Base-by-base conservation (phyloP, 2,113 vertebrate genomes). In the Phrynocephalus versicolor region DNA sequence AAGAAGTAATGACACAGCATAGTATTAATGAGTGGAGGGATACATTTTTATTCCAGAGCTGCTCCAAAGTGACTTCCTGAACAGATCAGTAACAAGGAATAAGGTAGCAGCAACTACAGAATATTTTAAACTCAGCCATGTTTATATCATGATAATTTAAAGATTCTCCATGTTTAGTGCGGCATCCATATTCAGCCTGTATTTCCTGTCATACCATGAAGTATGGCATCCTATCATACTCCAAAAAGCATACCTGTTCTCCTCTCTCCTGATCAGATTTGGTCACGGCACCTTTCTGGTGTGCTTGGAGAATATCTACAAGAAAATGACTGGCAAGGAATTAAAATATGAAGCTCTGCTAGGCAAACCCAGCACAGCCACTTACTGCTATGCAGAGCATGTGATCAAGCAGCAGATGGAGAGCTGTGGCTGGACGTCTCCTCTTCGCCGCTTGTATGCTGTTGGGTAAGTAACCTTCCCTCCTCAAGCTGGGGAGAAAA, bases 241-340 rank as follows among this genome's bases (percentile, higher is more conserved):
- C 73, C 94, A 93, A 8, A 33, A 90, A 88, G 15, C 33, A 9
- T 21, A 75, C 33, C 91, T 60, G 12, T 30, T 8, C 23, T 39
- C 18, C 9, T 1, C 51, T 60, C 14, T 13, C 85, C 79, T 88
- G 58, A 84, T 77, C 91, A 99, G 99, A 95, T 98, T 99, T 90
- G 99, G 99, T 87, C 99, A 99, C 0, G 99, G 98, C 64, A 98
- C 97, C 90, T 99, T 99, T 88, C 96, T 99, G 39, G 96, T 99
- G 39, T 98, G 98, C 91, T 89, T 99, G 92, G 98, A 99, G 93
- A 97, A 88, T 88, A 94, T 99, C 88, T 99, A 98, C 93, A 97
- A 94, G 94, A 99, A 99, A 90, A 92, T 99, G 67, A 99, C 98
- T 0, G 99, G 98, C 75, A 93, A 81, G 41, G 97, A 99, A 10